These are phyloP conservation scores for Apostichopus japonicus DNA, from an alignment of 35 echinoderm and acorn worm species.

Conservation along the genomic window DNA sequence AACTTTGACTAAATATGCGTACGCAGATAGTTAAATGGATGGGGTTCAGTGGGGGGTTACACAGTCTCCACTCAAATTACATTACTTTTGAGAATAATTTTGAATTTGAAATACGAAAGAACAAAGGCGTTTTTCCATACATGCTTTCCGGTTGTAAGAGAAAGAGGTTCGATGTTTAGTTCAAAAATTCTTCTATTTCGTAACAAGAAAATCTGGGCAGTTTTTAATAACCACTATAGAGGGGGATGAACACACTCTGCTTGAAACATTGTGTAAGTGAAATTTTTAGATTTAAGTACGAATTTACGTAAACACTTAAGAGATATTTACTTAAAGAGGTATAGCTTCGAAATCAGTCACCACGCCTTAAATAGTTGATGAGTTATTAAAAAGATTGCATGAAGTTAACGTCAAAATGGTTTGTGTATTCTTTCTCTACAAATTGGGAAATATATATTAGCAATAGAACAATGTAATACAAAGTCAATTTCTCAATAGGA, in stretches of 20 bases:
- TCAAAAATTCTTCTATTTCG: no score
- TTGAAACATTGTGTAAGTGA: no score
- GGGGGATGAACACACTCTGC: no score
- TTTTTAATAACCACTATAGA: no score
- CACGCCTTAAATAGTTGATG: no score
- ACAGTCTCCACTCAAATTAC: background rate
- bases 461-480: background rate
- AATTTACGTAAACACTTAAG: no score
- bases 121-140: background rate
- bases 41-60: background rate
- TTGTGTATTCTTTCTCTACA: background rate
- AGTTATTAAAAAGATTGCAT: no score
- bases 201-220: no score
- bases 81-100: slow-evolving; percentile 10
- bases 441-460: background rate
- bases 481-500: background rate
- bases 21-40: background rate
- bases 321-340: no score
- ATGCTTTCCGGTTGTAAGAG: background rate
- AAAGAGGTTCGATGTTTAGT: no score
- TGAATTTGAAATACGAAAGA: background rate
- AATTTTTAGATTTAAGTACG: no score
- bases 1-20: slow-evolving; percentile 23
- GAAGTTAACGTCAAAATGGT: background rate
- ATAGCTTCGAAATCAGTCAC: no score